These are phyloP conservation scores for Enteromius thamalakanensis DNA, from an alignment of 2,797 vertebrate species.

Conservation along the genomic window DNA sequence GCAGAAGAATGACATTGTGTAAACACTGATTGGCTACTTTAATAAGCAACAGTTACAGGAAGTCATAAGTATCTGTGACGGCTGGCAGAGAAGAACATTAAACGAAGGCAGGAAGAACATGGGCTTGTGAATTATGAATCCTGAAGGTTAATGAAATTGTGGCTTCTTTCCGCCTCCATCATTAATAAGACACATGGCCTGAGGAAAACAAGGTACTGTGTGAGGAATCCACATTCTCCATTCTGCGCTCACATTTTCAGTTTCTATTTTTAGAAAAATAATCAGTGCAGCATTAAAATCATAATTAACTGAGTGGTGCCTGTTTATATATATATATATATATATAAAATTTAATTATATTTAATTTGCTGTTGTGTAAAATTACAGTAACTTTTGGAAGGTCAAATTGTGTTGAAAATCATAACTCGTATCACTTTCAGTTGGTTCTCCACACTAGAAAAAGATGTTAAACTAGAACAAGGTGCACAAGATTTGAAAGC, in stretches of 20 bases:
- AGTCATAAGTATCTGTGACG: slow-evolving; percentile 34
- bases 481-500: slow-evolving; percentile 28
- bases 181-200: slow-evolving; percentile 60
- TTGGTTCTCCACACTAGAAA: not conserved
- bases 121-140: slow-evolving; percentile 57
- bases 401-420: not conserved
- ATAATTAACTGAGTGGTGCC: not conserved
- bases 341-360: too few species aligned
- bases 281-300: not conserved
- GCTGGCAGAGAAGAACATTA: slow-evolving; percentile 47
- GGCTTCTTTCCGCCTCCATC: slow-evolving; percentile 52
- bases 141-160: slow-evolving; percentile 61
- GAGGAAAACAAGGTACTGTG: slow-evolving; percentile 48
- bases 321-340: too few species aligned
- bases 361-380: not conserved
- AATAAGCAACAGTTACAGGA: not conserved
- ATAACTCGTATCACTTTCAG: not conserved
- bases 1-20: not conserved
- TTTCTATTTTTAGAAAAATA: not conserved
- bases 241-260: not conserved
- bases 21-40: slow-evolving; percentile 19
- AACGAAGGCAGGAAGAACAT: slow-evolving; percentile 44
- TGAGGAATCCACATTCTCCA: slow-evolving; percentile 32
- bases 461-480: slow-evolving; percentile 19
- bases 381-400: not conserved